phyloP scores from a whole-genome alignment of 1,140 invertebrate species.

The Pogonomyrmex barbatus region DNA sequence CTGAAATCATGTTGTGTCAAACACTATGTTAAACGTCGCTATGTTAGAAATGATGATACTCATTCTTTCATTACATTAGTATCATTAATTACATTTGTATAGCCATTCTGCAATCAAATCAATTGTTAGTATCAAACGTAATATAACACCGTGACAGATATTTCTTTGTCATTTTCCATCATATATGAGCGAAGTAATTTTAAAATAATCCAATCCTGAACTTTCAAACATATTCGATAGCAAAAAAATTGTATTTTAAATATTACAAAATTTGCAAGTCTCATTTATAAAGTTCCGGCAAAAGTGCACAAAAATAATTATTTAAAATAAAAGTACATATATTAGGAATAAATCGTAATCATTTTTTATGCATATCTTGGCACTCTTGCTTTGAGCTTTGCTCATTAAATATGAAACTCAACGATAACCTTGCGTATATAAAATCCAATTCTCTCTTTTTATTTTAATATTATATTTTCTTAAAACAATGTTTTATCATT shows the following conservation, averaged over 20 bases:
- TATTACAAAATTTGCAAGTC: neutral
- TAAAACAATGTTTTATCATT: conserved; percentile 29
- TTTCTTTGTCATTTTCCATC: neutral
- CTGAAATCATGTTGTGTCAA: neutral
- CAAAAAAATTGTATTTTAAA: neutral
- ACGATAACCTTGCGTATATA: neutral
- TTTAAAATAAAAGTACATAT: neutral
- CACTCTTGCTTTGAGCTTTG: neutral
- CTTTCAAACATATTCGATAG: neutral
- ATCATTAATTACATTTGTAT: neutral
- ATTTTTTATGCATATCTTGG: neutral
- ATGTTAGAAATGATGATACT: conserved; percentile 11
- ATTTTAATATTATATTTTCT: conserved; percentile 32
- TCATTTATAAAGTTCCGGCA: neutral
- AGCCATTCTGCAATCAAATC: neutral
- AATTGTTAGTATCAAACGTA: neutral
- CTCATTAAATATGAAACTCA: conserved; percentile 6
- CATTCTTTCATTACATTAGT: neutral
- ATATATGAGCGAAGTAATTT: neutral
- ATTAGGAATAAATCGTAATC: neutral
- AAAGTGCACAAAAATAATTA: neutral
- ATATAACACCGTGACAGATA: conserved; percentile 1
- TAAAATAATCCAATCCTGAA: neutral
- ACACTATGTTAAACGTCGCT: conserved; percentile 15
- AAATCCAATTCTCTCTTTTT: neutral